A percentile compares a stretch with the other conserved stretches of the same genome.
phyloP scores from a whole-genome alignment of 2,797 vertebrate genomes.

The Taenioides sp. region DNA sequence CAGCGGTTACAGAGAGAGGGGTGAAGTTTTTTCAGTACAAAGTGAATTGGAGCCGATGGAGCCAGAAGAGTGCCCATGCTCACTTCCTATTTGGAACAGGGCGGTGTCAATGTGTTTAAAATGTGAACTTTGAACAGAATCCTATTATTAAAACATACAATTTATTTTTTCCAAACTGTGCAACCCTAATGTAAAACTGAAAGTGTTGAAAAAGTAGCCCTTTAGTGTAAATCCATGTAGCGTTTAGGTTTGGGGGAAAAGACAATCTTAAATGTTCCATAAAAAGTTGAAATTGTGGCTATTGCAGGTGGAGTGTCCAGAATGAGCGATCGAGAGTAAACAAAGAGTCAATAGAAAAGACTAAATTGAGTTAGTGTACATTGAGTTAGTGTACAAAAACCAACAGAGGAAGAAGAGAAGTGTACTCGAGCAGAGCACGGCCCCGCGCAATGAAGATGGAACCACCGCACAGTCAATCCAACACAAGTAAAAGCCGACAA shows the following conservation, averaged over 20 bases:
- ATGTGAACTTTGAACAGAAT: no score
- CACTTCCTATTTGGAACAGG: no score
- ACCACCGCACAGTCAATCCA: constrained; percentile 41
- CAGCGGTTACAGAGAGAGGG: no score
- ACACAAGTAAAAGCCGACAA: constrained; percentile 41
- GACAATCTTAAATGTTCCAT: neutral
- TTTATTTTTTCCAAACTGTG: no score
- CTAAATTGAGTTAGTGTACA: constrained; percentile 11
- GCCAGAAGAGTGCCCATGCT: no score
- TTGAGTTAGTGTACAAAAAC: constrained; percentile 11
- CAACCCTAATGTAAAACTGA: no score
- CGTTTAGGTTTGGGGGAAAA: neutral
- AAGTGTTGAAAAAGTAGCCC: no score
- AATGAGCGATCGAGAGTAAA: constrained; percentile 13
- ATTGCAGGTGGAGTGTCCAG: neutral
- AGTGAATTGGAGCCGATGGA: no score
- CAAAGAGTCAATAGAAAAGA: constrained; percentile 10
- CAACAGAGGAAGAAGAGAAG: constrained; percentile 16
- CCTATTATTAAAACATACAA: no score
- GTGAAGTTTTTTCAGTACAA: no score
- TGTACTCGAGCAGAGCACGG: constrained; percentile 21
- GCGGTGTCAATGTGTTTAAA: no score
- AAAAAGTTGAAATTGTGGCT: neutral
- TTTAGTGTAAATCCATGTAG: neutral
- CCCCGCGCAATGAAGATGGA: constrained; percentile 35